A percentile compares a stretch with the other conserved stretches of the same genome.
These are phyloP conservation scores for Sebastolobus altivelis DNA, from an alignment of 2,797 vertebrate species.

Conservation along the genomic window DNA sequence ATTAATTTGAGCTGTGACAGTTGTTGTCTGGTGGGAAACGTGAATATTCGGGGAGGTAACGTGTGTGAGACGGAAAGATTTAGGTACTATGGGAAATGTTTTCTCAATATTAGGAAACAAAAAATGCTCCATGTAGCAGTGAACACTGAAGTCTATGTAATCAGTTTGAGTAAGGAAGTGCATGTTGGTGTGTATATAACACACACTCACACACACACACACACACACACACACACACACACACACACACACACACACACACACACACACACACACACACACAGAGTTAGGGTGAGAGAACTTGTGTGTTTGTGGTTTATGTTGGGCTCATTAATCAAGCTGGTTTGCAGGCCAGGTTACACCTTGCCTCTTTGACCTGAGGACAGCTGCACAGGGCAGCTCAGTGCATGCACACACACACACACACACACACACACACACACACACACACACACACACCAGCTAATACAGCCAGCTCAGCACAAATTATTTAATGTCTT, in stretches of 20 bases:
- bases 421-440: slow-evolving; percentile 2
- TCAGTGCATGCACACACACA: slow-evolving; percentile 7
- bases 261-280: background rate
- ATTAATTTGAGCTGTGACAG: slow-evolving; percentile 1
- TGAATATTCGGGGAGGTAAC: slow-evolving; percentile 3
- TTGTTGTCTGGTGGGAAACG: background rate
- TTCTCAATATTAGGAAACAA: slow-evolving; percentile 24
- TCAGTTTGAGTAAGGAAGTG: slow-evolving; percentile 17
- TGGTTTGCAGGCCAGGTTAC: slow-evolving; percentile 60
- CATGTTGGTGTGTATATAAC: slow-evolving; percentile 24
- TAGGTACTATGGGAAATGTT: slow-evolving; percentile 8
- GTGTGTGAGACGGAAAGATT: background rate
- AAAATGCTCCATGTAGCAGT: background rate
- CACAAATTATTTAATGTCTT: slow-evolving; percentile 41
- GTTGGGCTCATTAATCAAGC: slow-evolving; percentile 75
- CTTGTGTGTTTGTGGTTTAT: slow-evolving; percentile 40
- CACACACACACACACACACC: slow-evolving; percentile 10
- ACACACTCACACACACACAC: background rate
- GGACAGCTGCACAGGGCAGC: slow-evolving; percentile 56
- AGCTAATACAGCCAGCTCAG: slow-evolving; percentile 28
- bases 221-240: no score
- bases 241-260: no score
- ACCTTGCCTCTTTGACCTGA: slow-evolving; percentile 69
- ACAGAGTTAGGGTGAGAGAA: slow-evolving; percentile 14
- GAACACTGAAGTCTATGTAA: slow-evolving; percentile 9